phyloP scores from a whole-genome alignment of 2,888 invertebrate genomes.

The Folsomia candida region DNA sequence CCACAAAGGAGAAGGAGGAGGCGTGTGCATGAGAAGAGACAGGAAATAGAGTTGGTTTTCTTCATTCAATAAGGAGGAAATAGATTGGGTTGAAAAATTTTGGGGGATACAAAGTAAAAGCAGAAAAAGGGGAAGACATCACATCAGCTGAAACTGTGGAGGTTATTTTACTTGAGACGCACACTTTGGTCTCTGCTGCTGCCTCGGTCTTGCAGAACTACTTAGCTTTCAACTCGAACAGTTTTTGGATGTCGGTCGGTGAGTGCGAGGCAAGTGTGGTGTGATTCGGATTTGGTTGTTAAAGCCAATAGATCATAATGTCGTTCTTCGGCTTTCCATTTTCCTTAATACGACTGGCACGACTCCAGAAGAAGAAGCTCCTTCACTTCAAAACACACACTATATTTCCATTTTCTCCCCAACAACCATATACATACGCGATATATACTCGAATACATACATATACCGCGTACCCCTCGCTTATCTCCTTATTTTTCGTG shows the following conservation, averaged over 20 bases:
- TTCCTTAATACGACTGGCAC: slow-evolving; percentile 25
- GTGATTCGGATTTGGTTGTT: slow-evolving; percentile 21
- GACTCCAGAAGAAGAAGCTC: slow-evolving; percentile 25
- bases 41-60: too few species aligned
- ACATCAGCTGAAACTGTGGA: not conserved
- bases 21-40: too few species aligned
- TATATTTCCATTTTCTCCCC: slow-evolving; percentile 6
- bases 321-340: slow-evolving; percentile 13
- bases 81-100: not conserved
- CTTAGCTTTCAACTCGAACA: slow-evolving; percentile 7
- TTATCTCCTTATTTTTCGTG: too few species aligned
- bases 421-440: too few species aligned
- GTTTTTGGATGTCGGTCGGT: too few species aligned
- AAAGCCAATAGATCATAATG: slow-evolving; percentile 30
- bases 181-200: too few species aligned
- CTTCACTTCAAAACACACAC: slow-evolving; percentile 20
- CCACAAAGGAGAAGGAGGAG: too few species aligned
- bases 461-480: too few species aligned
- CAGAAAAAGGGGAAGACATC: not conserved
- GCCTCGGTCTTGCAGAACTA: not conserved
- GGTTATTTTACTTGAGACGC: slow-evolving; percentile 10
- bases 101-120: not conserved
- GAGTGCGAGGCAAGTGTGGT: not conserved
- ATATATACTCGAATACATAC: too few species aligned
- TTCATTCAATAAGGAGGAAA: slow-evolving; percentile 2